Evolutionary conservation across 2,113 vertebrate species (phyloP), one percentile per base, ranked within the genome.

Genomic region (Albula glossodonta): DNA sequence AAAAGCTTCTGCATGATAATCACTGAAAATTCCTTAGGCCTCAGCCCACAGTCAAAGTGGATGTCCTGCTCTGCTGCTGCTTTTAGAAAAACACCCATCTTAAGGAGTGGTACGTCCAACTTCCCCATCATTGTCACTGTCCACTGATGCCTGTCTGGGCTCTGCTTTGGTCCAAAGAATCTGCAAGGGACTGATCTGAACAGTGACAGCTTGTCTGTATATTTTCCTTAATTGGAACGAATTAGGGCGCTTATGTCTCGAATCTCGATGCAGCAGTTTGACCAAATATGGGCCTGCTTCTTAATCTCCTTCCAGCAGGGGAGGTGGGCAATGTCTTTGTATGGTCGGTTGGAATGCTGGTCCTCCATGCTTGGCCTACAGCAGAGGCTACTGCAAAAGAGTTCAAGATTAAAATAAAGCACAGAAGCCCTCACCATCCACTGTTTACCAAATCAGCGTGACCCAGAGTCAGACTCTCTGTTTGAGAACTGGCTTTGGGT

Each of bases 331-430:
- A 31, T 51, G 83, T 52, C 70, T 84, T 70, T 84, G 63, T 52
- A 31, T 31, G 51, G 83, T 25, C 66, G 52, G 50, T 12, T 15
- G 19, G 9, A 84, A 22, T 31, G 50, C 63, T 60, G 60, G 51
- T 48, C n/a, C 41, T n/a, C 6, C 19, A 48, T 51, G 19, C 48
- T 2, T 11, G 15, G 60, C 31, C 31, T 41, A 41, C 31, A 41
- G 31, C n/a, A 15, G 52, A 25, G 78, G 78, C 78, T 19, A 3
- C 50, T 79, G 31, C 78, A 52, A 31, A 84, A 83, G 57, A 66
- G 60, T 52, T 56, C 9, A 17, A 84, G 70, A 84, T 84, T 41
- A 84, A 84, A 78, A 82, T 25, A n/a, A 74, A 49, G 25, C 13
- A 53, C 15, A 50, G 78, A 25, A 84, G 83, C 66, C 53, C 22